Percentiles rank a stretch among this genome's conserved stretches.
These are phyloP conservation scores for Erythrocercus mccallii DNA, from an alignment of 2,113 vertebrate species.

Conservation along the genomic window DNA sequence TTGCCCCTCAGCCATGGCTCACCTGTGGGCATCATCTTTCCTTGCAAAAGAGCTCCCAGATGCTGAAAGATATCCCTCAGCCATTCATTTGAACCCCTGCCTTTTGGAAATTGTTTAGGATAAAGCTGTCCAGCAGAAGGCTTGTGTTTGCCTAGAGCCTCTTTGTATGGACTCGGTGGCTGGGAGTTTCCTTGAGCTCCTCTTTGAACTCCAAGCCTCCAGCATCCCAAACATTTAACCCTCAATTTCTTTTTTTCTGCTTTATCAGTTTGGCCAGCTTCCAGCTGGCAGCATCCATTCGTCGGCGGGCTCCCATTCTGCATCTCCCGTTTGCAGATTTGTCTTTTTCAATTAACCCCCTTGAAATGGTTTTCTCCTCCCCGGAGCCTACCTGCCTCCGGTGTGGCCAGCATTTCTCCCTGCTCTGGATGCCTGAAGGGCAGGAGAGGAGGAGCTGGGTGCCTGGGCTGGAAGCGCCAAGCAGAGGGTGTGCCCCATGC, in stretches of 20 bases:
- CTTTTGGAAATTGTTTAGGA: neutral
- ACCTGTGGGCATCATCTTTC: neutral
- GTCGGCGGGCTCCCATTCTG: neutral
- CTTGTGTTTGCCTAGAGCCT: neutral
- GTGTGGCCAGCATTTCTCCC: neutral
- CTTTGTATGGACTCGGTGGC: neutral
- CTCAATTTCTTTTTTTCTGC: constrained; percentile 37
- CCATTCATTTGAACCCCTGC: neutral
- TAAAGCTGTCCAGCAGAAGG: neutral
- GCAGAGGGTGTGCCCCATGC: constrained; percentile 2
- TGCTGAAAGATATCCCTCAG: neutral
- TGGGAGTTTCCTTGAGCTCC: constrained; percentile 36
- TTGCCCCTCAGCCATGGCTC: neutral
- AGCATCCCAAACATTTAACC: constrained; percentile 45
- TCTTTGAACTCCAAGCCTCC: constrained; percentile 47
- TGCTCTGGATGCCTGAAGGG: neutral
- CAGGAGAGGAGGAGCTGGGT: neutral
- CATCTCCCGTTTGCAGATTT: neutral
- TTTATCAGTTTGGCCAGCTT: constrained; percentile 49
- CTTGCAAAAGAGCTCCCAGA: neutral
- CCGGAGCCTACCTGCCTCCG: neutral
- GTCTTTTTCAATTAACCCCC: constrained; percentile 36
- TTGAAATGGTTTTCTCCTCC: neutral
- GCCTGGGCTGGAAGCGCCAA: constrained; percentile 6
- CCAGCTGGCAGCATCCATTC: constrained; percentile 29